Evolutionary conservation across 2,113 vertebrate genomes (phyloP).

Genomic region (Calyptomena viridis): DNA sequence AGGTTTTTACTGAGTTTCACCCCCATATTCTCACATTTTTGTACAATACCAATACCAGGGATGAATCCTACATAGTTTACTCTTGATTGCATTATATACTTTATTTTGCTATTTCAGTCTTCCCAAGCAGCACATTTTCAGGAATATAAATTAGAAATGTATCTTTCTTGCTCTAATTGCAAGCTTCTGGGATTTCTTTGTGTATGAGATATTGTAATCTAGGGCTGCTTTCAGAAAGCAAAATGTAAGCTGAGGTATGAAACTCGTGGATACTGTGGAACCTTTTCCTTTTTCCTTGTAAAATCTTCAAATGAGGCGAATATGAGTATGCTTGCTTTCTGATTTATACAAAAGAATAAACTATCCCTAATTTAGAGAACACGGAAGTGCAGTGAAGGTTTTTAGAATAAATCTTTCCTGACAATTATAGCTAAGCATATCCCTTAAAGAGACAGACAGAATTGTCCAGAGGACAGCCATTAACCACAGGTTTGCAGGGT

Average conservation of each 20-base stretch:
- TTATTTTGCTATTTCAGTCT: neutral
- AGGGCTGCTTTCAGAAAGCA: constrained; percentile 14
- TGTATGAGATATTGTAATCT: neutral
- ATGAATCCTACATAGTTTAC: neutral
- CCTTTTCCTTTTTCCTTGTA: neutral
- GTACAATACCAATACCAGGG: neutral
- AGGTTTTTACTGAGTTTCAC: neutral
- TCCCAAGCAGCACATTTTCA: neutral
- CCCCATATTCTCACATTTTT: neutral
- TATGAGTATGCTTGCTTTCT: neutral
- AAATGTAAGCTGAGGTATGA: neutral
- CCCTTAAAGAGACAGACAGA: constrained; percentile 18
- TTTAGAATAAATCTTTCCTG: constrained; percentile 42
- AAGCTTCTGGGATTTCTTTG: neutral
- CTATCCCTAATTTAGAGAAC: neutral
- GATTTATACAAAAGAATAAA: constrained; percentile 16
- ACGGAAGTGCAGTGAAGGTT: neutral
- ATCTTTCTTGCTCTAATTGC: neutral
- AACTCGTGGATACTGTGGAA: neutral
- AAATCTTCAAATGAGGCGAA: constrained; percentile 11
- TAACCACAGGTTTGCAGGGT: constrained; percentile 35
- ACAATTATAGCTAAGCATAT: constrained; percentile 30
- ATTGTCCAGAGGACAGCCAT: constrained; percentile 51
- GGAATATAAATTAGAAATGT: neutral
- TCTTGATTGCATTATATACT: neutral